Evolutionary conservation across 2,797 vertebrate species (phyloP).

Genomic region (Psittacula derbiana): DNA sequence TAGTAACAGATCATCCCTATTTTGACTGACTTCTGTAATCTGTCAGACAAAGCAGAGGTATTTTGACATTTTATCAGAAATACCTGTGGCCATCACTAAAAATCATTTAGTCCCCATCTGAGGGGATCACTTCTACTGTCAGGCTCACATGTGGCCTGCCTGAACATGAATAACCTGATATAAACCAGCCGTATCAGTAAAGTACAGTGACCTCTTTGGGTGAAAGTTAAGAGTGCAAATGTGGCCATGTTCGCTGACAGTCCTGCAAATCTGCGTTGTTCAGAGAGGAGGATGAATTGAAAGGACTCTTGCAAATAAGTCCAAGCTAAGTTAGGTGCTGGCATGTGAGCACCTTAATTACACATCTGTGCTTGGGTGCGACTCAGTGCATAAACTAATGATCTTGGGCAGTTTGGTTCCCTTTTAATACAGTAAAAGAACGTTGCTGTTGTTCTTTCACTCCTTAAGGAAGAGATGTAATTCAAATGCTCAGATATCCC

Average conservation of each 20-base stretch:
- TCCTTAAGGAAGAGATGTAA: background rate
- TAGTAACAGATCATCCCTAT: background rate
- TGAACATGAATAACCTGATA: background rate
- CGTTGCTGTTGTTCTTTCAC: background rate
- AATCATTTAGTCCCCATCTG: background rate
- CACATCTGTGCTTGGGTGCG: background rate
- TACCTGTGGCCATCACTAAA: background rate
- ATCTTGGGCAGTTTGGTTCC: background rate
- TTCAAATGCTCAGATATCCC: background rate
- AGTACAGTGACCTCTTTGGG: background rate
- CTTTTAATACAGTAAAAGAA: background rate
- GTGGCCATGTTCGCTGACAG: background rate
- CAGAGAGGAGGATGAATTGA: background rate
- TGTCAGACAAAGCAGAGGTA: background rate
- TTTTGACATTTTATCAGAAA: background rate
- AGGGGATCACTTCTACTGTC: background rate
- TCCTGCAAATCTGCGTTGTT: background rate
- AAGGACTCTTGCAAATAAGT: background rate
- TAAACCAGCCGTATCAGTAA: background rate
- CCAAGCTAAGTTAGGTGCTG: background rate
- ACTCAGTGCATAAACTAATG: background rate
- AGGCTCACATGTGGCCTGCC: background rate
- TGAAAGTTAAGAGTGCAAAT: background rate
- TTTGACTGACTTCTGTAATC: background rate
- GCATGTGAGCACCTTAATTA: background rate